Conservation (phyloP, 2,888 invertebrate genomes). For the Argyresthia goedartella region DNA sequence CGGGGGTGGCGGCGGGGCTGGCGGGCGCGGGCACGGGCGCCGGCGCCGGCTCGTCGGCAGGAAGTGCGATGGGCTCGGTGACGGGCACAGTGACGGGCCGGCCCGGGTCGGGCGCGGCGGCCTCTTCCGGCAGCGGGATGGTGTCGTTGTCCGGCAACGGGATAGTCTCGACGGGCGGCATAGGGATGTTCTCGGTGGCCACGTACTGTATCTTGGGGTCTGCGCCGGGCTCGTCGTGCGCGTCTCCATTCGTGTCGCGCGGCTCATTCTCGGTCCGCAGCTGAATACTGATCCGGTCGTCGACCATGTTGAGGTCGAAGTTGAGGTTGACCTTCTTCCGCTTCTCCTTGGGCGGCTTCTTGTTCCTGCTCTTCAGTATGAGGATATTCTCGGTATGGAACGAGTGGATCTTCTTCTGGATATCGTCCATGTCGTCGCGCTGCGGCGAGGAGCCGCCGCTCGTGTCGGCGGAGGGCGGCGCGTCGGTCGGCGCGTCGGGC, state of each 20-base stretch:
- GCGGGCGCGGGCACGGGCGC: too few relatives aligned
- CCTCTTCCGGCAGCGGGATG: slow-evolving; percentile 49
- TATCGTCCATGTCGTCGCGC: slow-evolving; percentile 71
- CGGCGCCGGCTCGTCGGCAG: neutral
- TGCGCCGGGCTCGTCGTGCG: slow-evolving; percentile 47
- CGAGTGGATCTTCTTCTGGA: slow-evolving; percentile 73
- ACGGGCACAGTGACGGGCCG: neutral
- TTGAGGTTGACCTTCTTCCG: slow-evolving; percentile 67
- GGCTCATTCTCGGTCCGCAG: slow-evolving; percentile 47
- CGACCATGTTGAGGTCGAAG: slow-evolving; percentile 65
- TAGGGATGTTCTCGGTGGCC: slow-evolving; percentile 38
- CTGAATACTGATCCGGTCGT: slow-evolving; percentile 64
- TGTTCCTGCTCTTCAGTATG: slow-evolving; percentile 72
- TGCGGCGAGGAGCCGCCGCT: slow-evolving; percentile 64
- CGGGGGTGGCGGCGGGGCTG: too few relatives aligned
- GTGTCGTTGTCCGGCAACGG: slow-evolving; percentile 52
- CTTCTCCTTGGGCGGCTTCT: slow-evolving; percentile 65
- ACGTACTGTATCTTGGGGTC: slow-evolving; percentile 38
- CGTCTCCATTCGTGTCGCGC: slow-evolving; percentile 46
- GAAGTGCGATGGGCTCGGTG: neutral
- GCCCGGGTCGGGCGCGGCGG: neutral
- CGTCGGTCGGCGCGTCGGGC: slow-evolving; percentile 30
- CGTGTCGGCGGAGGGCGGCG: slow-evolving; percentile 44
- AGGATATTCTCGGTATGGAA: slow-evolving; percentile 75
- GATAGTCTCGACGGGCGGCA: slow-evolving; percentile 45